Evolutionary conservation across 1,140 invertebrate genomes (phyloP).

Genomic region (Sarcophaga peregrina): DNA sequence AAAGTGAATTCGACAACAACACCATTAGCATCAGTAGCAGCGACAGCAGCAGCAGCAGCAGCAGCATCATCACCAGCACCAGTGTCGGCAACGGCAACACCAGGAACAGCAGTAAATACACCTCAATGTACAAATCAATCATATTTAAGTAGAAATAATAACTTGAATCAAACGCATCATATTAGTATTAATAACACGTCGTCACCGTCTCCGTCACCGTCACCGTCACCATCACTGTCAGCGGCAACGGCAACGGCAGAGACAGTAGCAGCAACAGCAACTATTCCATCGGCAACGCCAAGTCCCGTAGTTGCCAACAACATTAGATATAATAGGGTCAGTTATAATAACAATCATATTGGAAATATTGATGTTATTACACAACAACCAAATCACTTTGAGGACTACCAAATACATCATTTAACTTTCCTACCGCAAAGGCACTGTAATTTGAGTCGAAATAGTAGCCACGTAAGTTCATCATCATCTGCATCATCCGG

Average conservation of each 20-base stretch:
- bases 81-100: constrained; percentile 1
- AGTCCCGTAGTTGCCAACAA: constrained; percentile 6
- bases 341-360: constrained; percentile 46
- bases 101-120: constrained; percentile 26
- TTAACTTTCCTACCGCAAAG: constrained; percentile 62
- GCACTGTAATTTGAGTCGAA: constrained; percentile 56
- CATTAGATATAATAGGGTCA: constrained; percentile 48
- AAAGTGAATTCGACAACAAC: constrained; percentile 26
- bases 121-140: constrained; percentile 46
- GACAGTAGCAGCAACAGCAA: background rate
- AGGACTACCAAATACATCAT: constrained; percentile 63
- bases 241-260: background rate
- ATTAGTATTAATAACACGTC: constrained; percentile 29
- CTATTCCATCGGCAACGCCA: background rate
- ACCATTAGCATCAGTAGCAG: constrained; percentile 19
- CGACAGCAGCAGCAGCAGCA: constrained; percentile 30
- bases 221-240: background rate
- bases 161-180: constrained; percentile 50
- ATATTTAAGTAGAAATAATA: constrained; percentile 44
- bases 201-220: background rate
- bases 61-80: constrained; percentile 20
- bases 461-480: constrained; percentile 56
- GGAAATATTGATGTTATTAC: constrained; percentile 43
- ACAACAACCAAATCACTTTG: constrained; percentile 57
- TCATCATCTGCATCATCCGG: constrained; percentile 66